Conservation (phyloP, 2,113 vertebrate species). For the Nothoprocta pentlandii region DNA sequence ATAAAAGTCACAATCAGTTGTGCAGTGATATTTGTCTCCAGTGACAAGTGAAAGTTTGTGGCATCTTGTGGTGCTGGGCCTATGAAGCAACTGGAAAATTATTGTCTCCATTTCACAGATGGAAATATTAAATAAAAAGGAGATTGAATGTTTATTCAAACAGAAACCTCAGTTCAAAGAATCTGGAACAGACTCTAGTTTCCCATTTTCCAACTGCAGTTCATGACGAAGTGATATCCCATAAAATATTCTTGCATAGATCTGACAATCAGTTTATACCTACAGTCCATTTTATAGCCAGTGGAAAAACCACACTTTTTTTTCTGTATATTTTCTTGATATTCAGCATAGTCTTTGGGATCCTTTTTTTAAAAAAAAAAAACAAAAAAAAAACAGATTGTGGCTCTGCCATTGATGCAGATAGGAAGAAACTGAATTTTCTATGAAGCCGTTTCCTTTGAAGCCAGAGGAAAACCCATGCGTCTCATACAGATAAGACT, state of each 20-base stretch:
- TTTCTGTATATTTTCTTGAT: neutral
- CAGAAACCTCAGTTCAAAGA: conserved; percentile 21
- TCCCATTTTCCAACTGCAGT: neutral
- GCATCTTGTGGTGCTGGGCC: neutral
- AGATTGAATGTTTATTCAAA: neutral
- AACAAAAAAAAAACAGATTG: neutral
- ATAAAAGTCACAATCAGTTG: neutral
- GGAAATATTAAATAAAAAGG: conserved; percentile 8
- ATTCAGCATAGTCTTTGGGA: neutral
- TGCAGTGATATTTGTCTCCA: neutral
- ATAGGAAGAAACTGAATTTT: neutral
- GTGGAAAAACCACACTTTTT: neutral
- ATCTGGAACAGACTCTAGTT: neutral
- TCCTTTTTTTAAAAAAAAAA: neutral
- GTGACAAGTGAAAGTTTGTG: neutral
- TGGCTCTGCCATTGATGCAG: neutral
- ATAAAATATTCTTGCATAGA: neutral
- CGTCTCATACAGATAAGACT: neutral
- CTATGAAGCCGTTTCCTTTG: too few relatives aligned
- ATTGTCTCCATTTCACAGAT: neutral
- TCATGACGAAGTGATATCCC: neutral
- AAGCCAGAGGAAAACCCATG: neutral
- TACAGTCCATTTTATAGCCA: neutral
- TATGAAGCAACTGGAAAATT: neutral
- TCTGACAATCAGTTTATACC: neutral